phyloP scores from a whole-genome alignment of 2,113 vertebrate genomes.

The Saimiri boliviensis region DNA sequence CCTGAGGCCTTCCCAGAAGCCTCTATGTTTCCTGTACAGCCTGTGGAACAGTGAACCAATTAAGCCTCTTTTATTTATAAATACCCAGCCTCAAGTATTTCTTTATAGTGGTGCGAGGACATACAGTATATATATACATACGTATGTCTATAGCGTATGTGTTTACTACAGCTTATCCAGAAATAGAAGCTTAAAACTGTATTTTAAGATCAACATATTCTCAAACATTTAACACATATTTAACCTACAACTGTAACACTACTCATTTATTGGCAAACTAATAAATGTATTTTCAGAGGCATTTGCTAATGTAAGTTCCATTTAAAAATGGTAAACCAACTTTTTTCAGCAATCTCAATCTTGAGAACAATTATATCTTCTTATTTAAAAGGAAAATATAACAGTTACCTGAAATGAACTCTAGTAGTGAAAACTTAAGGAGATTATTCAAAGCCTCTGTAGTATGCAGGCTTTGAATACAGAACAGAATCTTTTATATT shows the following conservation, averaged over 20 bases:
- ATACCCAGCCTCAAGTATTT: too few species aligned
- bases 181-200: background rate
- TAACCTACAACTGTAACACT: slow-evolving; percentile 1
- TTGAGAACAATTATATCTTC: background rate
- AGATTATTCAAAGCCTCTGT: background rate
- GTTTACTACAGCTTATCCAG: background rate
- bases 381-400: slow-evolving; percentile 16
- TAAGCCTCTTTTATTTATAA: too few species aligned
- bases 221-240: slow-evolving; percentile 25
- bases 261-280: background rate
- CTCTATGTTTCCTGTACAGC: too few species aligned
- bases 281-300: background rate
- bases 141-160: background rate
- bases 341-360: background rate
- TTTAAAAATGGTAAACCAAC: background rate
- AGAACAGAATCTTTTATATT: background rate
- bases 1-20: too few species aligned
- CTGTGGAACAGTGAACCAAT: too few species aligned
- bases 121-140: too few species aligned
- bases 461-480: background rate
- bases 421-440: background rate
- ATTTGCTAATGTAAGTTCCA: background rate
- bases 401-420: slow-evolving; percentile 11
- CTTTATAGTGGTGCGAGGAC: too few species aligned
- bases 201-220: slow-evolving; percentile 11